Base-by-base conservation (phyloP, 2,113 vertebrate genomes). In the Oryzias woworae region DNA sequence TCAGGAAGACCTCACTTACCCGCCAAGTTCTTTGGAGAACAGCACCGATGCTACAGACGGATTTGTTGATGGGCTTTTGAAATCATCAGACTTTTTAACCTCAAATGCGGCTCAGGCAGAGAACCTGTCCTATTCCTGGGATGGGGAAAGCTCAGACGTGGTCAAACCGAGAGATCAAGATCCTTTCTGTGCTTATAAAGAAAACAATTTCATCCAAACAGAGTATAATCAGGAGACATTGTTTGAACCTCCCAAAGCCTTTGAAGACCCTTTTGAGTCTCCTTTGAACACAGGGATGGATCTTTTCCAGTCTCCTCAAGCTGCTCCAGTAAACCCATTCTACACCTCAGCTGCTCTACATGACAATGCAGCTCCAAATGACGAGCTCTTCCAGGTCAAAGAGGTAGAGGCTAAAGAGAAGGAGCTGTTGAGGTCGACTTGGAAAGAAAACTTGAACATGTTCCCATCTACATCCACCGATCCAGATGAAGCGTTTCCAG, bases 391-490 rank as follows among this genome's bases (percentile, higher is more conserved):
- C 47, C 13, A 49, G 1, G 1, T 5, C 3, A 51, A 20, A n/a
- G 53, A 53, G 14, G 0, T 26, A 1, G 13, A 14, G 1, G 15
- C 4, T 2, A 23, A 54, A 51, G 58, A 47, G 20, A 26, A 47
- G 1, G 16, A 54, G 2, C 4, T 17, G 17, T 74, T 74, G 5
- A 43, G 4, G 7, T 8, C 7, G 1, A 42, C 51, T 8, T 42
- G 16, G 4, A 22, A 45, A 8, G 45, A 60, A 20, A 45, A 44
- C 5, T 1, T 12, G n/a, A 76, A 83, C 10, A 0, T 12, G 6
- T 85, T 89, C 56, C 77, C 81, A 7, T 20, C 69, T 1, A 61
- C 55, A 7, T 80, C 72, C 0, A 47, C 31, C 0, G 36, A 55
- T 18, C 0, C 58, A 4, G 4, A 43, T 0, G 67, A 88, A 22